phyloP scores from a whole-genome alignment of 2,113 vertebrate genomes.

The Raja brachyura region DNA sequence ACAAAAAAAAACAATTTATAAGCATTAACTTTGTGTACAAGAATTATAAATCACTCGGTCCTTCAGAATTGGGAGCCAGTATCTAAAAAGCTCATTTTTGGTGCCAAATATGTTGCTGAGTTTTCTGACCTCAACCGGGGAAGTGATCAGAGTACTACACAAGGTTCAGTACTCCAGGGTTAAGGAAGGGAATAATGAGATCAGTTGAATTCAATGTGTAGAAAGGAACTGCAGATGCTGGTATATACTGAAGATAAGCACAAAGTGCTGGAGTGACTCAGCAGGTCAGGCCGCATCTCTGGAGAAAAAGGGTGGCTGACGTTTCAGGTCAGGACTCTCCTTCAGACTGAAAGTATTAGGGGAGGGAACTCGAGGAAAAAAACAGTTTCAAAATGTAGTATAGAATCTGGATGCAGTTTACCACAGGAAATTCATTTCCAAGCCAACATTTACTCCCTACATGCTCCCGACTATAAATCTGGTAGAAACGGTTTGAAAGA shows the following conservation, averaged over 20 bases:
- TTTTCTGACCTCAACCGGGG: not conserved
- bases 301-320: too few relatives aligned
- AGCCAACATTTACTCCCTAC: not conserved
- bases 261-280: too few relatives aligned
- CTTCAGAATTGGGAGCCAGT: not conserved
- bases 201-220: not conserved
- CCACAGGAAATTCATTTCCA: not conserved
- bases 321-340: too few relatives aligned
- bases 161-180: not conserved
- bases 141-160: not conserved
- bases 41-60: not conserved
- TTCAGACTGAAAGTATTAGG: too few relatives aligned
- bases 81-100: not conserved
- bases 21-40: not conserved
- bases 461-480: not conserved
- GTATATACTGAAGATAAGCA: too few relatives aligned
- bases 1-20: not conserved
- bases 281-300: too few relatives aligned
- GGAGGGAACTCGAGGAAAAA: not conserved
- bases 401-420: not conserved
- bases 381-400: not conserved
- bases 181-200: not conserved
- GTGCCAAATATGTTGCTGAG: not conserved
- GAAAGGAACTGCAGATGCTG: too few relatives aligned
- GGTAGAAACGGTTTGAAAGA: not conserved